Evolutionary conservation across 1,140 invertebrate species (phyloP).

Genomic region (Whitmania pigra): DNA sequence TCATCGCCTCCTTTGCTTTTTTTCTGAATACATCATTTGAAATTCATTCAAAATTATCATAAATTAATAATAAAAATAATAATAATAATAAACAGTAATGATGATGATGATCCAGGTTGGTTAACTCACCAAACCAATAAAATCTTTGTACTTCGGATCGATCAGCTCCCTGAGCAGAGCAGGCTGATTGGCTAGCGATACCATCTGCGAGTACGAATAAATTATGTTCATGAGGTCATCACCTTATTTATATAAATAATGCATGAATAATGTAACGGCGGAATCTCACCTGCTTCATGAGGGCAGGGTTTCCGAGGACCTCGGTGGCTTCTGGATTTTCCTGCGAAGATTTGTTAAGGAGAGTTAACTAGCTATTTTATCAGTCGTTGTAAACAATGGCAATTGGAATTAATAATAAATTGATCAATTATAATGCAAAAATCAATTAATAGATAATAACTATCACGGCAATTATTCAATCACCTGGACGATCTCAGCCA

Average conservation of each 20-base stretch:
- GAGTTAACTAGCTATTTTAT: neutral
- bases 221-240: no score
- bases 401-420: no score
- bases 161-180: conserved; percentile 97
- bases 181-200: conserved; percentile 70
- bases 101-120: neutral
- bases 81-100: neutral
- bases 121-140: conserved; percentile 77
- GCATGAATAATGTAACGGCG: no score
- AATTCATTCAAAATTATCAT: no score
- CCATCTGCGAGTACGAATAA: no score
- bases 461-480: neutral
- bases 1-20: no score
- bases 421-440: no score
- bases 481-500: conserved; percentile 1
- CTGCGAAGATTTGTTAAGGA: conserved; percentile 38
- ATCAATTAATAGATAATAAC: no score
- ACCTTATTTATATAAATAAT: conserved; percentile 45
- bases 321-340: conserved; percentile 96
- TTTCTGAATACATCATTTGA: no score
- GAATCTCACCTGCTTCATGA: conserved; percentile 46
- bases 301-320: conserved; percentile 93
- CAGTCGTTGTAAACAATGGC: no score
- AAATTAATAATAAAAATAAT: neutral
- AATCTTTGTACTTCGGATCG: conserved; percentile 91